Base-by-base conservation (phyloP, 1,140 invertebrate species). In the Cepaea nemoralis region DNA sequence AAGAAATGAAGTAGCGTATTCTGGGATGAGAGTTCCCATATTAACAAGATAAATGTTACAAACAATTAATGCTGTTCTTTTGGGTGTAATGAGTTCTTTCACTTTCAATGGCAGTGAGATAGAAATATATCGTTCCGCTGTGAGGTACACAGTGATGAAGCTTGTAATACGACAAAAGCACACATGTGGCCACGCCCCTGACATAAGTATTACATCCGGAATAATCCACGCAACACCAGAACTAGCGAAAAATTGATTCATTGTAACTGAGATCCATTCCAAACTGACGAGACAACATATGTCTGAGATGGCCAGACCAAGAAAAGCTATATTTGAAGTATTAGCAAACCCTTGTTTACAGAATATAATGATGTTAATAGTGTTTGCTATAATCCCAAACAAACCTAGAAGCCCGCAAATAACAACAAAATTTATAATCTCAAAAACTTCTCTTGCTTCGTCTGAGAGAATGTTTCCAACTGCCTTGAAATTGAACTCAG, bases 61-160 rank as follows among this genome's bases (percentile, higher is more conserved):
- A 33, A 69, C 24, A 35, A 24, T 35, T 12, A 19, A 3, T 24
- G 55, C 35, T 19, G 74, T 76, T 3, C n/a, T 12, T 59, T 35
- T 59, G 12, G 37, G 70, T 1, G 70, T 73, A 19, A 73, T 14
- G 5, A 73, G 3, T 14, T 35, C 10, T 40, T 76, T 76, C 19
- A 76, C 74, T 33, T 76, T 76, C 40, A 76, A 48, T 14, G 74
- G 74, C n/a, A 76, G 39, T 27, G 48, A 33, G 31, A 76, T 76
- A 14, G 12, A 76, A 5, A 76, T 27, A 42, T 63, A 76, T 27
- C 74, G 6, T 45, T 76, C 48, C 12, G 40, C 10, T 33, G 74
- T 76, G 14, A 76, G 37, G 48, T 48, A 76, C 6, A 39, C 74
- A 6, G 48, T 76, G 33, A 76, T 55, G 19, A 22, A 76, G 31